phyloP scores from a whole-genome alignment of 2,888 invertebrate genomes.

The Eugnorisma glareosa region DNA sequence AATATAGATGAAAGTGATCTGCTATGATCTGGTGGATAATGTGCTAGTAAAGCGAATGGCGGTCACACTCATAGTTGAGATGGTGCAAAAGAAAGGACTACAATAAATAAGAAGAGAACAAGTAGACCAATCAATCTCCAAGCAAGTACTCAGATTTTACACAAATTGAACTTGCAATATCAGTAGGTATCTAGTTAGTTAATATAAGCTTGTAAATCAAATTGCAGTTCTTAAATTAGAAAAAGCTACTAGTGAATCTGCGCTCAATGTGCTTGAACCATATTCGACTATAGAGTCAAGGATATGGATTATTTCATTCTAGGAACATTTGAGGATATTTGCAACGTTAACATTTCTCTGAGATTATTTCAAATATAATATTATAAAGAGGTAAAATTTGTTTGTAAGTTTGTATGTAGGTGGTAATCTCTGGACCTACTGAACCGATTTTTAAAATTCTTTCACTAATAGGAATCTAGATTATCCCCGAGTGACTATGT shows the following conservation, averaged over 20 bases:
- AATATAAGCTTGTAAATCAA: background rate
- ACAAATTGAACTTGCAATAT: background rate
- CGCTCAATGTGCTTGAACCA: background rate
- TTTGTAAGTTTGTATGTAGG: too few species aligned
- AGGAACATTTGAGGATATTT: too few species aligned
- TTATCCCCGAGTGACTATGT: too few species aligned
- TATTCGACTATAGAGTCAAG: background rate
- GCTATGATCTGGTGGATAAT: background rate
- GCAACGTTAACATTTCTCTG: too few species aligned
- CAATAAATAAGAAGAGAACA: background rate
- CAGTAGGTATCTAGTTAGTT: background rate
- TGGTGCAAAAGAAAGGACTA: background rate
- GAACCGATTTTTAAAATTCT: too few species aligned
- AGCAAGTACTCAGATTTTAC: background rate
- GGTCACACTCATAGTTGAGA: background rate
- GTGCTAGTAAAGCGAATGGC: background rate
- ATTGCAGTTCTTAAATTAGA: background rate
- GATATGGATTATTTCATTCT: too few species aligned
- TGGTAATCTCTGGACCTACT: too few species aligned
- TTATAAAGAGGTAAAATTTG: too few species aligned
- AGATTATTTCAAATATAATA: slow-evolving; percentile 2
- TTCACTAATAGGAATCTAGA: too few species aligned
- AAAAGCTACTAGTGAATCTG: background rate
- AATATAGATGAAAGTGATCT: too few species aligned
- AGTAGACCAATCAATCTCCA: background rate